Conservation (phyloP, 1,140 invertebrate species). For the Lasaia peninsularis region DNA sequence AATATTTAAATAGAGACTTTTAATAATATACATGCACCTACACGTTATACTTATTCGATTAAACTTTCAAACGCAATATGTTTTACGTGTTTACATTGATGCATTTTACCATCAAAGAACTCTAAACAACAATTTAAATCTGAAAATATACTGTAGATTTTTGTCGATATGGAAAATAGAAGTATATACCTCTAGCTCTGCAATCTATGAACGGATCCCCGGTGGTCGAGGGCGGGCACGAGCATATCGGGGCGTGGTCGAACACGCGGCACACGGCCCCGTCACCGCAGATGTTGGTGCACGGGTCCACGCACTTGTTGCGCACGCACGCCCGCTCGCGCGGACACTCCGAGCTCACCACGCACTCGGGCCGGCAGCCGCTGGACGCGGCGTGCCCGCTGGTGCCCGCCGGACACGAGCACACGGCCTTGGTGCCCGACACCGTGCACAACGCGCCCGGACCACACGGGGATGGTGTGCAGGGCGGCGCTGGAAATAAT, state of each 20-base stretch:
- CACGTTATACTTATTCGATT: too few species aligned
- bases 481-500: conserved; percentile 74
- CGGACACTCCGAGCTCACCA: conserved; percentile 85
- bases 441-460: conserved; percentile 83
- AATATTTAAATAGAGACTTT: neutral
- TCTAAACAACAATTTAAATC: too few species aligned
- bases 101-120: too few species aligned
- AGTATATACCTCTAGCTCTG: conserved; percentile 71
- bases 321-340: conserved; percentile 85
- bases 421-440: conserved; percentile 80
- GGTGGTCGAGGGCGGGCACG: conserved; percentile 82
- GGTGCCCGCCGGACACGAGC: conserved; percentile 84
- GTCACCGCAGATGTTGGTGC: conserved; percentile 84
- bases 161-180: too few species aligned
- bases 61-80: too few species aligned
- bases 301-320: conserved; percentile 86
- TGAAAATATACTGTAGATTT: too few species aligned
- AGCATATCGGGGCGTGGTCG: conserved; percentile 89
- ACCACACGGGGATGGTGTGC: conserved; percentile 85
- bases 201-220: conserved; percentile 89
- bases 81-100: too few species aligned
- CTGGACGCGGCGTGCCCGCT: conserved; percentile 79
- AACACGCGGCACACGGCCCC: conserved; percentile 83
- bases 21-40: too few species aligned
- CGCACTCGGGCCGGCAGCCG: conserved; percentile 86